These are phyloP conservation scores for Geodia barretti DNA, from an alignment of 37 sponge, comb jelly and placozoan genomes.

Conservation along the genomic window DNA sequence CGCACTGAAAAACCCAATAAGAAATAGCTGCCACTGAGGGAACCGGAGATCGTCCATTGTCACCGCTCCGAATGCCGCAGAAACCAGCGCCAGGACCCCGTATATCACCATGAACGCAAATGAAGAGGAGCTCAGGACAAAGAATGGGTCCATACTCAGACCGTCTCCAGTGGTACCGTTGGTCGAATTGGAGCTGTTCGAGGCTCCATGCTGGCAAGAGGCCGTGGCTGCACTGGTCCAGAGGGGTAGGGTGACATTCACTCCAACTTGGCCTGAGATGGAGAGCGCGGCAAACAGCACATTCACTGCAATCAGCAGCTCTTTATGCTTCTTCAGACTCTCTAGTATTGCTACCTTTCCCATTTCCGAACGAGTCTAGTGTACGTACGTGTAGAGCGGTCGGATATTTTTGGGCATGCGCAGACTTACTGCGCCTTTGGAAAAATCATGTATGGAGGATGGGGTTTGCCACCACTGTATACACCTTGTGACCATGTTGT, in stretches of 20 bases:
- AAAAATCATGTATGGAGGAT: too few relatives aligned
- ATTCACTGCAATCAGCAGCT: slow-evolving; percentile 21
- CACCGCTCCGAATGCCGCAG: not conserved
- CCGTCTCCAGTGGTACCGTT: not conserved
- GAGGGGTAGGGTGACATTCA: slow-evolving; percentile 65
- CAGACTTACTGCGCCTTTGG: too few relatives aligned
- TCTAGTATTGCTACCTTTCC: not conserved
- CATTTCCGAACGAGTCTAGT: too few relatives aligned
- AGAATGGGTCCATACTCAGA: slow-evolving; percentile 55
- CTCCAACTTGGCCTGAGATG: slow-evolving; percentile 65
- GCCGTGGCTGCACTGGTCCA: slow-evolving; percentile 32
- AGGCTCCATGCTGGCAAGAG: not conserved
- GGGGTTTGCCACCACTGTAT: too few relatives aligned
- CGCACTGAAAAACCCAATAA: slow-evolving; percentile 68
- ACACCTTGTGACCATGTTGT: too few relatives aligned
- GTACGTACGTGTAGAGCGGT: too few relatives aligned
- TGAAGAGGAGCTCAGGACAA: slow-evolving; percentile 65
- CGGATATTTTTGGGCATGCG: too few relatives aligned
- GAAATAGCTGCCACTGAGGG: slow-evolving; percentile 68
- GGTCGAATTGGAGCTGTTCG: not conserved
- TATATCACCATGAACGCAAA: slow-evolving; percentile 67
- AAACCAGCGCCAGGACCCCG: slow-evolving; percentile 40
- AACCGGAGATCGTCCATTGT: slow-evolving; percentile 40
- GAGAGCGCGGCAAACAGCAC: slow-evolving; percentile 44
- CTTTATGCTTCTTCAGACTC: not conserved